These are phyloP conservation scores for Teinopalpus imperialis DNA, from an alignment of 2,888 invertebrate species.

Conservation along the genomic window DNA sequence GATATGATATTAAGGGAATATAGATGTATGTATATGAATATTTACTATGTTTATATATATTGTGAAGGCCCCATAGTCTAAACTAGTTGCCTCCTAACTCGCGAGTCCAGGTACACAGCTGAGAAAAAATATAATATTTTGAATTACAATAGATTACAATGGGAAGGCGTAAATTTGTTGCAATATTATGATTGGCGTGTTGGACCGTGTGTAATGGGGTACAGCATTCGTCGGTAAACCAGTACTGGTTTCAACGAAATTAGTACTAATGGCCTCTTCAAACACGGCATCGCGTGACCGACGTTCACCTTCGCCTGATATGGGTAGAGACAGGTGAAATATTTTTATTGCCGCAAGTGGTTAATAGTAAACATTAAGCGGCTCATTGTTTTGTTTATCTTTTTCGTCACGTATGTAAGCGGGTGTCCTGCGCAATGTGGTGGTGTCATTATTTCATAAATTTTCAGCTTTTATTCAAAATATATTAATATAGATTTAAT, in stretches of 20 bases:
- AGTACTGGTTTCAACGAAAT: slow-evolving; percentile 43
- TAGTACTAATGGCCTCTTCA: slow-evolving; percentile 56
- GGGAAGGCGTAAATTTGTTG: too few species aligned
- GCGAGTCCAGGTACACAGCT: too few species aligned
- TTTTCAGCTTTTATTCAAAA: background rate
- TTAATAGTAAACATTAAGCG: slow-evolving; percentile 57
- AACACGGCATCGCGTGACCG: slow-evolving; percentile 54
- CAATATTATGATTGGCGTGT: background rate
- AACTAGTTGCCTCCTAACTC: too few species aligned
- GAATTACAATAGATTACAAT: too few species aligned
- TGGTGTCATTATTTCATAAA: too few species aligned
- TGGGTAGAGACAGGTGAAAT: slow-evolving; percentile 57
- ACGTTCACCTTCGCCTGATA: slow-evolving; percentile 41
- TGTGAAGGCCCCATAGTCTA: too few species aligned
- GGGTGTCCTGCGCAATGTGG: background rate
- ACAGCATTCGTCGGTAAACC: slow-evolving; percentile 36
- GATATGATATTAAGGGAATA: too few species aligned
- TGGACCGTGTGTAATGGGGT: slow-evolving; percentile 24
- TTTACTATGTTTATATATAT: too few species aligned
- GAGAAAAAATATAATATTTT: too few species aligned
- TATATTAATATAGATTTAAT: too few species aligned
- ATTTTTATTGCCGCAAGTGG: slow-evolving; percentile 62
- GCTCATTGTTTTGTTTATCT: slow-evolving; percentile 60
- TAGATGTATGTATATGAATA: too few species aligned
- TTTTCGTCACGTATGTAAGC: slow-evolving; percentile 35